A percentile compares a stretch with the other conserved stretches of the same genome.
Conservation (phyloP, 64 coral and sea anemone species). For the Pocillopora damicornis region DNA sequence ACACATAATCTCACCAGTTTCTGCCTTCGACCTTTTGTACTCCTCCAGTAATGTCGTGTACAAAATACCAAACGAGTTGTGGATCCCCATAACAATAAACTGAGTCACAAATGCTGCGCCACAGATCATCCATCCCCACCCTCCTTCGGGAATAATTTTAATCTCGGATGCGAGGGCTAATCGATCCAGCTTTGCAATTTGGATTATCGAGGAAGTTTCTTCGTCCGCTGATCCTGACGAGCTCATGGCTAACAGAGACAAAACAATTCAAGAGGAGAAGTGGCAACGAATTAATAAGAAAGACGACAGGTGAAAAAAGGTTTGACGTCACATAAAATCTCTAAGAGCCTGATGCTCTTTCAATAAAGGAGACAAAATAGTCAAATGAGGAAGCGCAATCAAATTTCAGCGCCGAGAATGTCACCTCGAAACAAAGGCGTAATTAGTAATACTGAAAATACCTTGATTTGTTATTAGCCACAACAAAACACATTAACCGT, state of each 20-base stretch:
- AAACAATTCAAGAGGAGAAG: not conserved
- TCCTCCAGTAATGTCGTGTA: conserved; percentile 36
- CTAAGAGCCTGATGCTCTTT: too few species aligned
- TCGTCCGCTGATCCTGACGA: not conserved
- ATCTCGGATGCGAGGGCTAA: not conserved
- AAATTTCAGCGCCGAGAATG: too few species aligned
- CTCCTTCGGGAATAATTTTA: conserved; percentile 51
- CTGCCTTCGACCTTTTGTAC: conserved; percentile 49
- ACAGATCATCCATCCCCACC: conserved; percentile 55
- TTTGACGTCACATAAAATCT: too few species aligned
- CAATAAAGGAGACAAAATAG: too few species aligned
- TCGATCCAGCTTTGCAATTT: not conserved
- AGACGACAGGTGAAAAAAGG: too few species aligned
- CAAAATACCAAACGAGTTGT: conserved; percentile 61
- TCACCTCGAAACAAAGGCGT: too few species aligned
- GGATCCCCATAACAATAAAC: conserved; percentile 46
- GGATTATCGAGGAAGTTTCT: not conserved
- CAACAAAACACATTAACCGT: not conserved
- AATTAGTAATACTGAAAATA: too few species aligned
- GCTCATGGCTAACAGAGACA: not conserved
- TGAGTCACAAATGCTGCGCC: conserved; percentile 35
- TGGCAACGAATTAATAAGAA: not conserved
- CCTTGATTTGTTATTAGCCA: not conserved
- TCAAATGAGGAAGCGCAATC: too few species aligned
- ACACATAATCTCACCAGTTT: conserved; percentile 13